Conservation (phyloP, 2,113 vertebrate genomes). For the Garra rufa region DNA sequence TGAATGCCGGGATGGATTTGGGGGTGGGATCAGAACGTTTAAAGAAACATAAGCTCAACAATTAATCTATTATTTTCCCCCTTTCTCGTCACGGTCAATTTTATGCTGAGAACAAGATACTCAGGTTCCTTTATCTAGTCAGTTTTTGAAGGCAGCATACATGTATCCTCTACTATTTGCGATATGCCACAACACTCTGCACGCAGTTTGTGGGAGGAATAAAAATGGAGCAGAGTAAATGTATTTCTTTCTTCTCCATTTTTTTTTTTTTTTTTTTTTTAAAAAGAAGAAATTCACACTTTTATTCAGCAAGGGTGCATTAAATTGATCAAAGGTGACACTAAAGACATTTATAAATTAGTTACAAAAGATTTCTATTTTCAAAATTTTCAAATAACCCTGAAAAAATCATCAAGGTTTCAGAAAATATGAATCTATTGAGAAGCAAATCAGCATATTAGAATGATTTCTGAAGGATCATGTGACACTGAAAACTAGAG, state of each 20-base stretch:
- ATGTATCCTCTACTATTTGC: background rate
- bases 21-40: slow-evolving; percentile 41
- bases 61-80: slow-evolving; percentile 34
- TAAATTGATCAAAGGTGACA: background rate
- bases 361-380: too few species aligned
- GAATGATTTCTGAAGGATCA: too few species aligned
- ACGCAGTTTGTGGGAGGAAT: background rate
- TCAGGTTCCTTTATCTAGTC: background rate
- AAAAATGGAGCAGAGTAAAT: background rate
- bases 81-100: slow-evolving; percentile 18
- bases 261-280: background rate
- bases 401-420: too few species aligned
- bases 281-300: background rate
- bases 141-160: background rate
- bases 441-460: too few species aligned
- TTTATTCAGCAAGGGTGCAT: background rate
- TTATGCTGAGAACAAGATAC: background rate
- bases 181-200: background rate
- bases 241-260: background rate
- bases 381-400: too few species aligned
- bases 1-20: slow-evolving; percentile 33
- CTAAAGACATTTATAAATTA: background rate
- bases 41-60: slow-evolving; percentile 40
- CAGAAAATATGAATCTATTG: too few species aligned
- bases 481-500: background rate